These are phyloP conservation scores for Heliconius himera DNA, from an alignment of 1,140 invertebrate species.

Conservation along the genomic window DNA sequence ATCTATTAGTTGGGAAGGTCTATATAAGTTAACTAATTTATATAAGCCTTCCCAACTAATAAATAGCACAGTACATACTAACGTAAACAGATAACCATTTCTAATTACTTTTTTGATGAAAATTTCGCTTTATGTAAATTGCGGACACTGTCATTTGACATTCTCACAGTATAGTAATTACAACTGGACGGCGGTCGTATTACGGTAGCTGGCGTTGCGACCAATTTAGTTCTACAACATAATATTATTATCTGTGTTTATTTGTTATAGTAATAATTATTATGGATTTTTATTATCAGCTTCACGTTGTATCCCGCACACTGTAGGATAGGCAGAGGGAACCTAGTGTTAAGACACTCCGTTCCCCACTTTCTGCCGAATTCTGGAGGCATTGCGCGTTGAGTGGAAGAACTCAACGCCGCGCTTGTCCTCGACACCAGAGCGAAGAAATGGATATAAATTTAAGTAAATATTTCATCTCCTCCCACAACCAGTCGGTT, in stretches of 20 bases:
- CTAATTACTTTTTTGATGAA: background rate
- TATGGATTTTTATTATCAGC: background rate
- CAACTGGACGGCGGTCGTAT: background rate
- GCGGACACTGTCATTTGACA: background rate
- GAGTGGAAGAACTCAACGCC: too few species aligned
- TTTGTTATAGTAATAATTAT: background rate
- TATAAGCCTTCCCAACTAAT: background rate
- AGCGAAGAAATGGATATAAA: too few species aligned
- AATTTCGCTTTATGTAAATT: background rate
- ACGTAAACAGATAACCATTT: background rate
- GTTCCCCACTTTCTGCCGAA: too few species aligned
- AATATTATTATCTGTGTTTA: background rate
- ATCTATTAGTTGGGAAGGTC: too few species aligned
- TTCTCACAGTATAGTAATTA: constrained; percentile 2
- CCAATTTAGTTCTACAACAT: background rate
- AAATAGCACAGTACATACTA: background rate
- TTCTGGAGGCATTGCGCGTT: too few species aligned
- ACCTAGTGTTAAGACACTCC: too few species aligned
- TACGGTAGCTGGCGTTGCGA: background rate
- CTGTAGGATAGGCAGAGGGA: too few species aligned
- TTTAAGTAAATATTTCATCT: too few species aligned
- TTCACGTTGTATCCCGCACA: too few species aligned
- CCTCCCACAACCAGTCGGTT: too few species aligned
- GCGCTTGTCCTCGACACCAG: too few species aligned
- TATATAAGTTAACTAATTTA: too few species aligned